Evolutionary conservation across 2,797 vertebrate species (phyloP).

Genomic region (Spatula versicolor): DNA sequence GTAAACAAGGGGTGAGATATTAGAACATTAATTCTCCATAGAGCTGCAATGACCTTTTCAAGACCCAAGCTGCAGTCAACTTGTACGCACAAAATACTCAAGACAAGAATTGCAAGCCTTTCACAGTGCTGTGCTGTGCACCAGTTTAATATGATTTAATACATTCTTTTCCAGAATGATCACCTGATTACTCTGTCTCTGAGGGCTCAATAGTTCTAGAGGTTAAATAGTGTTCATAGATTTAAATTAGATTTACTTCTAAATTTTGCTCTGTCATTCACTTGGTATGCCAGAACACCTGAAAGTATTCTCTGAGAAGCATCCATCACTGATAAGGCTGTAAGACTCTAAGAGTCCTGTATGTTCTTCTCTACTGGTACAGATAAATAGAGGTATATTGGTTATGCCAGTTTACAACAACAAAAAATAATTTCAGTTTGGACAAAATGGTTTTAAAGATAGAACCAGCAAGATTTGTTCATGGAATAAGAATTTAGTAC

Average conservation of each 20-base stretch:
- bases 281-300: background rate
- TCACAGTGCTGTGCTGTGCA: background rate
- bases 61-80: background rate
- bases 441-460: background rate
- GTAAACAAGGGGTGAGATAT: background rate
- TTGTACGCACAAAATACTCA: background rate
- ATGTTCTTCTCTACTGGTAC: background rate
- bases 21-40: background rate
- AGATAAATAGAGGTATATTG: background rate
- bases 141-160: background rate
- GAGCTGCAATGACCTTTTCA: background rate
- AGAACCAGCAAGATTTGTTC: background rate
- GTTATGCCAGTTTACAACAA: background rate
- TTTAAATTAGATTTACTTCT: background rate
- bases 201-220: background rate
- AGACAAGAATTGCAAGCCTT: background rate
- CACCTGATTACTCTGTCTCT: background rate
- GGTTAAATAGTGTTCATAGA: background rate
- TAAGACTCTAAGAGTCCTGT: background rate
- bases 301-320: background rate
- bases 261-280: background rate
- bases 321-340: background rate
- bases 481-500: background rate
- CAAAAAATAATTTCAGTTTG: background rate
- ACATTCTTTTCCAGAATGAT: background rate